Percentiles rank a stretch among this genome's conserved stretches.
These are phyloP conservation scores for Spongilla lacustris DNA, from an alignment of 37 sponge, comb jelly and placozoan genomes.

Conservation along the genomic window DNA sequence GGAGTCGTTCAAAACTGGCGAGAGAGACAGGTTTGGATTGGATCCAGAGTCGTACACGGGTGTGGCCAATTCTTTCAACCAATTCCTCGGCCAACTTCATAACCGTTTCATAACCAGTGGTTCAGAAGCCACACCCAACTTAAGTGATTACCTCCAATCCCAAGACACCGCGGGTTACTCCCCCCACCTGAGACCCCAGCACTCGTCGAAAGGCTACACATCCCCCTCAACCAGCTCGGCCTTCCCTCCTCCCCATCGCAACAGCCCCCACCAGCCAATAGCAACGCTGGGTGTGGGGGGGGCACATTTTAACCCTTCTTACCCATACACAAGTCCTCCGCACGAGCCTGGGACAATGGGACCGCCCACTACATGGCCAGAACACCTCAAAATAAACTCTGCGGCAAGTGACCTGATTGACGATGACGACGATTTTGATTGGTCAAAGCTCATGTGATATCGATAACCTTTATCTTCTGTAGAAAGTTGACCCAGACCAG, in stretches of 20 bases:
- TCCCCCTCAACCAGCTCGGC: too few relatives aligned
- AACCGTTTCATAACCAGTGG: constrained; percentile 12
- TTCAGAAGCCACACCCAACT: background rate
- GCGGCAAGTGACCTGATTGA: constrained; percentile 62
- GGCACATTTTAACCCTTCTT: background rate
- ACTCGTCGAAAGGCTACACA: background rate
- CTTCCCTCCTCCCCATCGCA: background rate
- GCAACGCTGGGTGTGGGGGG: background rate
- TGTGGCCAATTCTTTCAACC: constrained; percentile 59
- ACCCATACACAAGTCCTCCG: background rate
- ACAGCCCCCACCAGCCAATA: background rate
- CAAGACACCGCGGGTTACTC: background rate
- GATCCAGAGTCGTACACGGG: constrained; percentile 44
- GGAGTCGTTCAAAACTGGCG: constrained; percentile 53
- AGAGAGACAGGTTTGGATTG: constrained; percentile 58
- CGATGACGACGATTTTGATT: constrained; percentile 82
- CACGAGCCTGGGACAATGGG: too few relatives aligned
- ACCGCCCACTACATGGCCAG: too few relatives aligned
- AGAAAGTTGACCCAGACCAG: too few relatives aligned
- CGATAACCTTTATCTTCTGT: background rate
- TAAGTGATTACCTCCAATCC: constrained; percentile 28
- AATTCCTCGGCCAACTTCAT: constrained; percentile 56
- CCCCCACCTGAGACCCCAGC: background rate
- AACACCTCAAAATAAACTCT: constrained; percentile 23
- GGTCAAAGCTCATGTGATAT: constrained; percentile 74